Evolutionary conservation across 2,888 invertebrate species (phyloP), one percentile per base, ranked within the genome.

Genomic region (Sphaeridia pumilis): DNA sequence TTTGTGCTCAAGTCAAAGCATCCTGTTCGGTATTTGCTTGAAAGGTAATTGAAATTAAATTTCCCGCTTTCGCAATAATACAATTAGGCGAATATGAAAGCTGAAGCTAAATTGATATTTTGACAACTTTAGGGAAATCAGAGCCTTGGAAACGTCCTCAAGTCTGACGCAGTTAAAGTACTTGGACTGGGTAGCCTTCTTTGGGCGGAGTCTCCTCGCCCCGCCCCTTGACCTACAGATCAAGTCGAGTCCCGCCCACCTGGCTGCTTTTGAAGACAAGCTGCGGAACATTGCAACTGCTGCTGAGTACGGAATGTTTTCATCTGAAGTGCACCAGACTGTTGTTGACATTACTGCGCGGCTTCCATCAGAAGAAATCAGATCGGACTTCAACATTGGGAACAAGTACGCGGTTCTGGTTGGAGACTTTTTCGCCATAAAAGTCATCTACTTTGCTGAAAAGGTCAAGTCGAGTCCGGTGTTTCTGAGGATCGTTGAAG

Each of bases 371-470:
- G 38, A 28, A 21, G 41, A 12, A 25, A 25, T 35, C 2, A 41
- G 48, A 17, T 25, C 42, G 7, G 59, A 61, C 36, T 55, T 60
- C 14, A 52, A 59, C 43, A 44, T 58, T 45, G 64, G 63, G 38
- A 64, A 64, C 46, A 63, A 61, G 28, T 64, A 63, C 46, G 57
- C 64, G 7, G 60, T 60, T 10, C 54, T 64, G 4, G 61, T 63
- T 4, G 64, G 64, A n/a, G 64, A 64, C 36, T 64, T 59, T 38
- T 64, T 64, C 55, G 63, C 64, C 31, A 60, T 64, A 42, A 56
- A 63, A 26, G 57, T 60, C 35, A 59, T 64, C 34, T 58, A 56
- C 41, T 58, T 55, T 52, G 58, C 61, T 0, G 60, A 63, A 28
- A 57, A 53, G 38, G 58, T 61, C 4, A 63, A 64, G 36, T 55